Conservation (phyloP, 2,797 vertebrate species). For the Sebastolobus altivelis region DNA sequence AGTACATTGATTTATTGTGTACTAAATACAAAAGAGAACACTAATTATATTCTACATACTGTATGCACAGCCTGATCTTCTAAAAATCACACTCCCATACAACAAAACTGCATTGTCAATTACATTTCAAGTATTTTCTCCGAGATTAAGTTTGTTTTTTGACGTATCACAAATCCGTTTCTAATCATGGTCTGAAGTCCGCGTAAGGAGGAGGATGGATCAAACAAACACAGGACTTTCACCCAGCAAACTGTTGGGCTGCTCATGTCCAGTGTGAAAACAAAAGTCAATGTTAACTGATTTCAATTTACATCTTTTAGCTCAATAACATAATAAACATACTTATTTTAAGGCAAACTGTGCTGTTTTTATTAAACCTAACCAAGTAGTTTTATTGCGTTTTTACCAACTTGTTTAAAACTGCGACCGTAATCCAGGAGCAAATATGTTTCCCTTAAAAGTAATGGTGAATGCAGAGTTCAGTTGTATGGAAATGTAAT, state of each 20-base stretch:
- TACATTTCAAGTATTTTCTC: accelerated
- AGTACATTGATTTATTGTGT: neutral
- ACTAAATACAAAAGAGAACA: neutral
- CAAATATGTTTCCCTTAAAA: too few species aligned
- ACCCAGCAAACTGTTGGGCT: neutral
- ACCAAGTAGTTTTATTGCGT: too few species aligned
- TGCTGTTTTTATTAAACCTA: too few species aligned
- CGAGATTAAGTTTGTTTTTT: too few species aligned
- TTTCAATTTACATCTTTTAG: neutral
- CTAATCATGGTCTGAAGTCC: too few species aligned
- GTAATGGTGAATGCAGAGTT: neutral
- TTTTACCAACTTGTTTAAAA: too few species aligned
- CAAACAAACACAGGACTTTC: neutral
- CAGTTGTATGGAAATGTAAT: neutral
- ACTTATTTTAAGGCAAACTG: neutral
- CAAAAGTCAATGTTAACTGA: neutral
- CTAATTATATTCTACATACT: neutral
- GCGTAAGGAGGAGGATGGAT: too few species aligned
- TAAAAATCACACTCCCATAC: too few species aligned
- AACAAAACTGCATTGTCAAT: too few species aligned
- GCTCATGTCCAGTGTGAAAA: too few species aligned
- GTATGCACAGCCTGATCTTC: neutral
- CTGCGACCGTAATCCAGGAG: too few species aligned
- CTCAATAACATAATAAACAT: neutral
- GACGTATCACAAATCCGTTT: too few species aligned